These are phyloP conservation scores for Ursus arctos DNA, from an alignment of 2,113 vertebrate species.

Conservation along the genomic window DNA sequence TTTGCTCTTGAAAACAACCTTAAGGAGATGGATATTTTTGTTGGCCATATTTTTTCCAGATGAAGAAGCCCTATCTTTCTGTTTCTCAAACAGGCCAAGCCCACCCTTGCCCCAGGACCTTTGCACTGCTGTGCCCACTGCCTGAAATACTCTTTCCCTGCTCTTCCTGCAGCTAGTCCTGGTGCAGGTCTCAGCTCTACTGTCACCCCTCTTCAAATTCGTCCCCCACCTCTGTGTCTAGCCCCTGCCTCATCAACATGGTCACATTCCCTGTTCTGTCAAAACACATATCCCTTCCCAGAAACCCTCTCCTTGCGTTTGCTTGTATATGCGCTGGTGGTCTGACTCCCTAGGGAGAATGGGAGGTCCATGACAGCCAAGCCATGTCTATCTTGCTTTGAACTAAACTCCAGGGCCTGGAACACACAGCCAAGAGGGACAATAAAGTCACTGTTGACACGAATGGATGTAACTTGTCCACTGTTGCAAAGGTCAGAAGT, in stretches of 20 bases:
- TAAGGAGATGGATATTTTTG: neutral
- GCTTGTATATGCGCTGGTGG: neutral
- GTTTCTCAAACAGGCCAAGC: neutral
- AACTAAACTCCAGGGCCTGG: neutral
- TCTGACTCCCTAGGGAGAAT: neutral
- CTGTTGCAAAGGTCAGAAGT: neutral
- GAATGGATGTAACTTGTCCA: neutral
- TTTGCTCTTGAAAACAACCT: neutral
- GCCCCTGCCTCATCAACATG: neutral
- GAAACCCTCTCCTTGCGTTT: neutral
- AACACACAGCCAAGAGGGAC: neutral
- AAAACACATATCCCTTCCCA: neutral
- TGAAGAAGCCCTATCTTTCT: neutral
- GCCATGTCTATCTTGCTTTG: neutral
- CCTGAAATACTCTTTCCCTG: neutral
- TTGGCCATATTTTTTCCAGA: neutral
- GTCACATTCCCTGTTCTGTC: neutral
- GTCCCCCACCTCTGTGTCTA: neutral
- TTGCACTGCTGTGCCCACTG: neutral
- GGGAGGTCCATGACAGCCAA: neutral
- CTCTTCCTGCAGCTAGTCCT: neutral
- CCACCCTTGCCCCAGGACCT: neutral
- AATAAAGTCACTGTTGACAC: neutral
- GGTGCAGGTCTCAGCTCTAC: neutral
- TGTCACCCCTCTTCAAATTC: neutral